These are phyloP conservation scores for Hemibagrus wyckioides DNA, from an alignment of 2,113 vertebrate genomes.

Conservation along the genomic window DNA sequence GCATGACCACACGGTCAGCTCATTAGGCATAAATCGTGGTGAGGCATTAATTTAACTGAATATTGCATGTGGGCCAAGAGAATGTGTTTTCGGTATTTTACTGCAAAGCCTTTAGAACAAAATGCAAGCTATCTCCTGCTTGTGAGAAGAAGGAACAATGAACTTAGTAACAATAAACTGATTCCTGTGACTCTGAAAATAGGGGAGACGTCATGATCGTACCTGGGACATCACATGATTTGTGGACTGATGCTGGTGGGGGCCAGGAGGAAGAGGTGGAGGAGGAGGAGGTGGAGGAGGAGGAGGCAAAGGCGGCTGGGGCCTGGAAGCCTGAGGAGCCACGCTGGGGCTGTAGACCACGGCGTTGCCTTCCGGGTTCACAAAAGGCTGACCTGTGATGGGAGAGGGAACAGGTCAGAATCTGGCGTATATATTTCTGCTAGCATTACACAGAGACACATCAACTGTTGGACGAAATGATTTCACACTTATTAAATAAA, in stretches of 20 bases:
- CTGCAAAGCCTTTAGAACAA: not conserved
- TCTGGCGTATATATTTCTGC: not conserved
- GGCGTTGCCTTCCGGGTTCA: constrained; percentile 84
- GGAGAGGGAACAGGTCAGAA: not conserved
- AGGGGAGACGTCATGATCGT: constrained; percentile 1
- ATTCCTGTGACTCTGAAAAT: not conserved
- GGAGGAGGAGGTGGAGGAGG: constrained; percentile 57
- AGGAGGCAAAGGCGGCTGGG: constrained; percentile 76
- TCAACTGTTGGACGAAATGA: not conserved
- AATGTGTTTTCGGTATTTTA: not conserved
- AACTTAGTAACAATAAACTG: not conserved
- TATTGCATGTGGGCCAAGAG: not conserved
- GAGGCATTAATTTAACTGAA: not conserved
- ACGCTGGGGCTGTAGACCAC: constrained; percentile 84
- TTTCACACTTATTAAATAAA: not conserved
- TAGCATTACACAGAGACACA: not conserved
- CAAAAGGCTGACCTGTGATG: constrained; percentile 81
- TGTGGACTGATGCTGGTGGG: constrained; percentile 76
- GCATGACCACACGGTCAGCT: not conserved
- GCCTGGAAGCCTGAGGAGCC: constrained; percentile 59
- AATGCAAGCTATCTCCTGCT: not conserved
- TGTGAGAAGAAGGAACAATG: not conserved
- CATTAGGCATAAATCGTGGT: not conserved
- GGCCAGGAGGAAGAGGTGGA: constrained; percentile 51
- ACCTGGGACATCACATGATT: constrained; percentile 85